A percentile compares a stretch with the other conserved stretches of the same genome.
Evolutionary conservation across 2,113 vertebrate species (phyloP).

Genomic region (Poecilia latipinna): DNA sequence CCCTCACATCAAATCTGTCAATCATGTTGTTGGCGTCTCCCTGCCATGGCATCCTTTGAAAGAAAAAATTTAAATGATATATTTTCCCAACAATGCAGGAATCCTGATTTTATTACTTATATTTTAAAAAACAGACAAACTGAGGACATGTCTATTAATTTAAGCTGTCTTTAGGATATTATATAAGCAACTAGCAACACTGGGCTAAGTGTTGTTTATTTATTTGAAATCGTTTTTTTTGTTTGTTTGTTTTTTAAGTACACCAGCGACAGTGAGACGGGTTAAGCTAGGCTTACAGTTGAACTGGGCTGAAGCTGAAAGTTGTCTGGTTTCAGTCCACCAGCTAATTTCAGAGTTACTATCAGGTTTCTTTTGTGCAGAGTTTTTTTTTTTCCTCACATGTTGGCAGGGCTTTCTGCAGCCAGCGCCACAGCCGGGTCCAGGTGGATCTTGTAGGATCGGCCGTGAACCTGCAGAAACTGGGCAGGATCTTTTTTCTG

Average conservation of each 20-base stretch:
- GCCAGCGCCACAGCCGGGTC: conserved; percentile 93
- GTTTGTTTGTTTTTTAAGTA: too few species aligned
- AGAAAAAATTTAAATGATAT: background rate
- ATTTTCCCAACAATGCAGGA: too few species aligned
- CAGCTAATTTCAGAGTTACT: background rate
- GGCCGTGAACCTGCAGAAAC: conserved; percentile 94
- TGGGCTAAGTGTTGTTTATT: background rate
- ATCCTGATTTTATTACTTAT: background rate
- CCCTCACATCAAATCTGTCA: conserved; percentile 93
- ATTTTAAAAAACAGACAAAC: background rate
- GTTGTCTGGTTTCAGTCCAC: background rate
- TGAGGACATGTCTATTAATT: background rate
- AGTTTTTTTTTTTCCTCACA: conserved; percentile 78
- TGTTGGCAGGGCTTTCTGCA: conserved; percentile 94
- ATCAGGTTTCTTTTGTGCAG: too few species aligned
- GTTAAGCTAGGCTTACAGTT: too few species aligned
- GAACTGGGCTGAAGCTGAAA: background rate
- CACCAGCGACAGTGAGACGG: too few species aligned
- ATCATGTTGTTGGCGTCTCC: conserved; percentile 98
- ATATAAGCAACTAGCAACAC: background rate
- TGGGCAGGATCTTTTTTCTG: conserved; percentile 97
- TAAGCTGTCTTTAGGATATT: background rate
- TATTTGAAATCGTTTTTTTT: too few species aligned
- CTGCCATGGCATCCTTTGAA: conserved; percentile 95
- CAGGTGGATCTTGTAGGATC: conserved; percentile 93